Evolutionary conservation across 2,888 invertebrate species (phyloP), one percentile per base, ranked within the genome.

Genomic region (Elysia crispata): DNA sequence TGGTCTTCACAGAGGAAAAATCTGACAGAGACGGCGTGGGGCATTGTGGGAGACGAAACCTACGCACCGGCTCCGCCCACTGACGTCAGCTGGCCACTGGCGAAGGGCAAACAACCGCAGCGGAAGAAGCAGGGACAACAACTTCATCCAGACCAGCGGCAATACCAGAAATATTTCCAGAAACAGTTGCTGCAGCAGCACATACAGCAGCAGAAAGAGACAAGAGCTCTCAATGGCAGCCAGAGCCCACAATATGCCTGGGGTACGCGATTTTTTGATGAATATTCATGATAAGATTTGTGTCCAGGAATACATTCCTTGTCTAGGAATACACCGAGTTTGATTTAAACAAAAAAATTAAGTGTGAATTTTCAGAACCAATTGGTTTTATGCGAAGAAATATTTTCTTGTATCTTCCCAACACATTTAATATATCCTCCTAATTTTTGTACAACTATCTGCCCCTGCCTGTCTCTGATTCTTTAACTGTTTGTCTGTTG

Each of bases 11-110:
- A 84, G 75, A 80, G 82, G 75, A 30, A 60, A 64, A 49, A 54
- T n/a, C 81, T 86, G n/a, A 81, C 83, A 49, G 87, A 87, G 83
- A 87, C 86, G 57, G 80, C 82, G 66, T 85, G 86, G 67, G 84
- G 85, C 20, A 73, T 86, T 3, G 72, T 62, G 8, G 70, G 28
- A 6, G 77, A 79, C 25, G n/a, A 0, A 28, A 67, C 50, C 33
- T 30, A 41, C 31, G 20, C 66, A 25, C 62, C 77, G 6, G 54
- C 41, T 30, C 64, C 76, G 31, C 54, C 73, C n/a, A 50, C 76
- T 23, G 70, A 79, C 23, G 57, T 81, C 5, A 41, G 54, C 31
- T 79, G 81, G 77, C 82, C 80, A 1, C 50, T 83, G 69, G 82
- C 81, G 31, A 76, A 76, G 28, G 70, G 73, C 20, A 64, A 73